These are phyloP conservation scores for Polypedilum vanderplanki DNA, from an alignment of 1,140 invertebrate species.

Conservation along the genomic window DNA sequence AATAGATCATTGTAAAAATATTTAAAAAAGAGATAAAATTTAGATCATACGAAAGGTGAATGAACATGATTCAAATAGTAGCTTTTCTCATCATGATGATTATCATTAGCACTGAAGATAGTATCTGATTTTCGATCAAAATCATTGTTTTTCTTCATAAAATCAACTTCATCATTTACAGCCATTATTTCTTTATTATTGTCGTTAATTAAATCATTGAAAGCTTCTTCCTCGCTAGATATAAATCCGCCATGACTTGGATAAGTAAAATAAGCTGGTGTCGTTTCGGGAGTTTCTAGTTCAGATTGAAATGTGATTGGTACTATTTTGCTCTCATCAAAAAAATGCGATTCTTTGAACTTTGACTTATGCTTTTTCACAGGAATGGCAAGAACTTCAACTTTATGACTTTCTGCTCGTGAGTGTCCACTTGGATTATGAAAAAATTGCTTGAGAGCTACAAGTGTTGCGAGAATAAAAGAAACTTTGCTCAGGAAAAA, in stretches of 20 bases:
- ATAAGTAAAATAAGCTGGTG: neutral
- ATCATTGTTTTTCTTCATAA: neutral
- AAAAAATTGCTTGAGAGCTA: neutral
- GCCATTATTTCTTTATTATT: neutral
- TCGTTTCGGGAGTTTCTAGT: neutral
- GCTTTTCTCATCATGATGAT: neutral
- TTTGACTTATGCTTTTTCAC: neutral
- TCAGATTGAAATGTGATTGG: neutral
- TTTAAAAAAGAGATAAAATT: neutral
- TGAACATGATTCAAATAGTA: conserved; percentile 14
- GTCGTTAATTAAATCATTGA: neutral
- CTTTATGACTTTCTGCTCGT: neutral
- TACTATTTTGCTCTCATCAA: neutral
- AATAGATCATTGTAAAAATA: neutral
- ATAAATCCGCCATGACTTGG: neutral
- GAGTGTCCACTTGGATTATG: neutral
- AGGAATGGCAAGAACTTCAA: neutral
- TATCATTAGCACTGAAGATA: neutral
- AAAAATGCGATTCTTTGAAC: neutral
- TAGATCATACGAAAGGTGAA: conserved; percentile 10
- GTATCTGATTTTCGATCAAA: neutral
- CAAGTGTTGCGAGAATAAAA: neutral
- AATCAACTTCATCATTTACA: neutral
- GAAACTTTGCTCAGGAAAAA: conserved; percentile 21
- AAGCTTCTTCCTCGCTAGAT: neutral